phyloP scores from a whole-genome alignment of 1,140 invertebrate genomes.

The Zaprionus taronus region DNA sequence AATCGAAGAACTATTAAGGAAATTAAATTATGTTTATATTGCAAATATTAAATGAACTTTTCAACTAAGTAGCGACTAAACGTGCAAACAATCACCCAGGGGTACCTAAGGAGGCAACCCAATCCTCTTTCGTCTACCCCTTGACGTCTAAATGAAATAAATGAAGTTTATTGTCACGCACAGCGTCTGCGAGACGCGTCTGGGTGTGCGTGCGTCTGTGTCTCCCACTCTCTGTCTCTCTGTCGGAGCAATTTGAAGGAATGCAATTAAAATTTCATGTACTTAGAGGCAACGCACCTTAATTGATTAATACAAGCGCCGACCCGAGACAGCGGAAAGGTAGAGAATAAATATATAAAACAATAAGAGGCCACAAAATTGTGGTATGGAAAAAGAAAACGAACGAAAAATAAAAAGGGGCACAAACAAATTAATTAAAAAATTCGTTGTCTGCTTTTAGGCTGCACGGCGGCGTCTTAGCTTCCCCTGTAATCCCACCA shows the following conservation, averaged over 20 bases:
- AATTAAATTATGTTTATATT: not conserved
- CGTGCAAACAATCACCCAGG: not conserved
- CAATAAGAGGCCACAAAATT: slow-evolving; percentile 30
- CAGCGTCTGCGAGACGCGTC: slow-evolving; percentile 25
- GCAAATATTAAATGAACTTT: slow-evolving; percentile 3
- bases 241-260: slow-evolving; percentile 12
- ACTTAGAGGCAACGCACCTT: slow-evolving; percentile 28
- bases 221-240: not conserved
- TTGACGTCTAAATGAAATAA: slow-evolving; percentile 28
- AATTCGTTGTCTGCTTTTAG: slow-evolving; percentile 41
- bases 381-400: slow-evolving; percentile 5
- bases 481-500: not conserved
- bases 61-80: not conserved
- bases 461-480: slow-evolving; percentile 13
- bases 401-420: not conserved
- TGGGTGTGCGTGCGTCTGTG: slow-evolving; percentile 30
- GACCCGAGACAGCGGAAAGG: not conserved
- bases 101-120: not conserved
- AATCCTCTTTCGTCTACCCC: not conserved
- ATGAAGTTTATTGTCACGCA: slow-evolving; percentile 54
- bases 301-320: slow-evolving; percentile 56
- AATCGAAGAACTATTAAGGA: no score
- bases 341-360: slow-evolving; percentile 14
- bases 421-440: slow-evolving; percentile 58
- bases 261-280: slow-evolving; percentile 57